Conservation (phyloP, 2,113 vertebrate species). For the Vombatus ursinus region DNA sequence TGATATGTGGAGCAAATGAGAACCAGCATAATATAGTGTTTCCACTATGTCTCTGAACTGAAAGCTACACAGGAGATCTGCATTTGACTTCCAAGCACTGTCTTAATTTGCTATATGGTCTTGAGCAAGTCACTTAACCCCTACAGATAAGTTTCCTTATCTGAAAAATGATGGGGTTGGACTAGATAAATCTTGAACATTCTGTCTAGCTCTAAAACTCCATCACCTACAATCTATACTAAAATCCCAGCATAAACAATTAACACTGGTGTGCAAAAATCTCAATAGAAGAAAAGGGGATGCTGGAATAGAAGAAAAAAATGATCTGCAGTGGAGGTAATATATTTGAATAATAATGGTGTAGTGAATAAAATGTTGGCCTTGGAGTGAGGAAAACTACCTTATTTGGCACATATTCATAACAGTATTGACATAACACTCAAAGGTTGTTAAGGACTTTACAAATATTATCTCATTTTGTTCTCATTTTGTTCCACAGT, state of each 20-base stretch:
- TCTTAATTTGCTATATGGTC: background rate
- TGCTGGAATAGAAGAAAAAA: background rate
- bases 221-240: background rate
- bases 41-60: background rate
- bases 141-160: background rate
- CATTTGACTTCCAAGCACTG: background rate
- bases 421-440: background rate
- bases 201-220: background rate
- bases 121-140: background rate
- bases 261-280: background rate
- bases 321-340: background rate
- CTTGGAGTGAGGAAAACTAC: background rate
- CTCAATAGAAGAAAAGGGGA: background rate
- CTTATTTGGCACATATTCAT: background rate
- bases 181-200: background rate
- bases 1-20: background rate
- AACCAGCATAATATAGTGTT: background rate
- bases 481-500: background rate
- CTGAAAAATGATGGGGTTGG: background rate
- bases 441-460: background rate
- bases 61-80: background rate
- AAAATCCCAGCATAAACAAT: background rate
- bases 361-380: background rate
- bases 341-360: background rate
- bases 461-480: background rate